Conservation (phyloP, 2,797 vertebrate genomes). For the Parambassis ranga region DNA sequence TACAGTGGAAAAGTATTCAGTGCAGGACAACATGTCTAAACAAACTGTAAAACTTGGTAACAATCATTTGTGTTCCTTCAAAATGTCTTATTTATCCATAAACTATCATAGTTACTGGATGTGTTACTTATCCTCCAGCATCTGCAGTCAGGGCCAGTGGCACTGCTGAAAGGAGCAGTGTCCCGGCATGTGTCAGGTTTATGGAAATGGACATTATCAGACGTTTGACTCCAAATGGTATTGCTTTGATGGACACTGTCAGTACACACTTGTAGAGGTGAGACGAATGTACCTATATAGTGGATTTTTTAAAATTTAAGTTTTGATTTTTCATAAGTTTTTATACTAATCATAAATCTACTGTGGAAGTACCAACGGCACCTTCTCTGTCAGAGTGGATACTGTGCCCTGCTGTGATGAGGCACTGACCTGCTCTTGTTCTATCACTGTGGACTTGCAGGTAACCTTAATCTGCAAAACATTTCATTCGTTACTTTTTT, state of each 20-base stretch:
- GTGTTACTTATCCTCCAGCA: conserved; percentile 64
- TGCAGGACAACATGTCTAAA: conserved; percentile 70
- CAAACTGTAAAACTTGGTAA: conserved; percentile 84
- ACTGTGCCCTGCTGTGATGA: conserved; percentile 82
- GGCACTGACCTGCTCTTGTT: conserved; percentile 76
- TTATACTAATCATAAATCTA: no score
- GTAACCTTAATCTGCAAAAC: no score
- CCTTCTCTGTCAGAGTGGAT: conserved; percentile 74
- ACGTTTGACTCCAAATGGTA: conserved; percentile 86
- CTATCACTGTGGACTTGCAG: conserved; percentile 71
- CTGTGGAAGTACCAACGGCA: conserved; percentile 24
- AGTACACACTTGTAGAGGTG: conserved; percentile 86
- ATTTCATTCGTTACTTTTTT: not conserved
- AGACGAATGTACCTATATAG: conserved; percentile 41
- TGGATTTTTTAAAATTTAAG: not conserved
- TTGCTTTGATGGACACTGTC: conserved; percentile 83
- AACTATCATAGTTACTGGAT: not conserved
- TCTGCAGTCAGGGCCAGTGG: conserved; percentile 81
- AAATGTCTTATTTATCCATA: not conserved
- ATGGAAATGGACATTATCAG: conserved; percentile 84
- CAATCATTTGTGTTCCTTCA: rapidly evolving
- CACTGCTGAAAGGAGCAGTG: conserved; percentile 75
- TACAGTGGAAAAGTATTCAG: conserved; percentile 76
- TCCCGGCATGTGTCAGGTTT: conserved; percentile 81
- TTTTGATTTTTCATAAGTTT: not conserved